Evolutionary conservation across 1,140 invertebrate genomes (phyloP).

Genomic region (Lethocerus indicus): DNA sequence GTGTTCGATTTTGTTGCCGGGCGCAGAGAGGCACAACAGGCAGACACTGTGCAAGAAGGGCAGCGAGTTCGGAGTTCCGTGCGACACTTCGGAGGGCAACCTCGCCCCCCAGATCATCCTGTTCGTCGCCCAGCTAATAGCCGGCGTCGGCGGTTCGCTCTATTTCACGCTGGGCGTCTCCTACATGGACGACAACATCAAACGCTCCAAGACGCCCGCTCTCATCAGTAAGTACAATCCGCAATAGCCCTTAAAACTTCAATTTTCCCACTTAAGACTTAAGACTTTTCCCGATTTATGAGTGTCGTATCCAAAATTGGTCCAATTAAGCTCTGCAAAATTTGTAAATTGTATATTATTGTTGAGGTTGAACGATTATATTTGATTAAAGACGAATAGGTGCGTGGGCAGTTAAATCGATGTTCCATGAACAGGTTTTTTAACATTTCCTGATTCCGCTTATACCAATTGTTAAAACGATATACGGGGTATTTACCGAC

Average conservation of each 20-base stretch:
- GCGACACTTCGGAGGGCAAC: constrained; percentile 22
- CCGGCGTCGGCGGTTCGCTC: constrained; percentile 36
- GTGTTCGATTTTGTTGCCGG: neutral
- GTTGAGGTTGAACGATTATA: neutral
- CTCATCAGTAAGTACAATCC: constrained; percentile 26
- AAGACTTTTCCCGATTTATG: neutral
- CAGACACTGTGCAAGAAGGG: constrained; percentile 16
- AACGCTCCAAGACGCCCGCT: constrained; percentile 32
- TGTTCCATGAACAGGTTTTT: too few species aligned
- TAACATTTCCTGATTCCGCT: too few species aligned
- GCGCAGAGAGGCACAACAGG: neutral
- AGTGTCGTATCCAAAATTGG: neutral
- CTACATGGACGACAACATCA: constrained; percentile 48
- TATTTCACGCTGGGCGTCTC: constrained; percentile 44
- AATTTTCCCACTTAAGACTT: neutral
- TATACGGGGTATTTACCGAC: too few species aligned
- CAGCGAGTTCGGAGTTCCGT: too few species aligned
- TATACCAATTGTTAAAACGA: too few species aligned
- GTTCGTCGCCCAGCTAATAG: constrained; percentile 35
- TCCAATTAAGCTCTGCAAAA: neutral
- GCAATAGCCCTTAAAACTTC: neutral
- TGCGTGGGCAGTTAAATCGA: neutral
- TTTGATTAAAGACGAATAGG: neutral
- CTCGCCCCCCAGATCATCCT: constrained; percentile 31
- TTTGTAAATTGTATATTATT: neutral